Evolutionary conservation across 2,888 invertebrate species (phyloP), one percentile per base, ranked within the genome.

Genomic region (Eristalis intricaria): DNA sequence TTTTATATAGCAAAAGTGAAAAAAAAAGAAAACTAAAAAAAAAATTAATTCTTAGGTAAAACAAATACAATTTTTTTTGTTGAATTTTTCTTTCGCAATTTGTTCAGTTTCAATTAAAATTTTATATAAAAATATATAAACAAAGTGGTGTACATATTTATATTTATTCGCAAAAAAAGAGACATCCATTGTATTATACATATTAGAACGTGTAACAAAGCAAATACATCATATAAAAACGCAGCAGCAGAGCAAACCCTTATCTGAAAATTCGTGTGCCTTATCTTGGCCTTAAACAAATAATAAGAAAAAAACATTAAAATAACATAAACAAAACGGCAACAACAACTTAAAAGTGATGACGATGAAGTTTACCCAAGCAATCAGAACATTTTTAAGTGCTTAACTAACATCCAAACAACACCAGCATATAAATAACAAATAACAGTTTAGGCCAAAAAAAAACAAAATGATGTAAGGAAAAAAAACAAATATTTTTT

Each of bases 261-360:
- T 81, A 83, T 85, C 84, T 76, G 84, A 89, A 89, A 89, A 89
- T 84, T 89, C 89, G 88, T 89, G 90, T 90, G 90, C 90, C 90
- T 90, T 90, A 89, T 89, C 88, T 90, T 90, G 90, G 90, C 89
- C 90, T 89, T 90, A 89, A 85, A 82, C 86, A 89, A 89, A 64
- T 64, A 80, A 58, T 66, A 76, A 64, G 29, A 65, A 75, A 75
- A 70, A 23, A 29, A 70, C 50, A 22, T 15, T 26, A 68, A 68
- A 23, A 40, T 75, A 71, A 65, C 23, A 11, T 70, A n/a, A 65
- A 65, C 50, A 79, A 74, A 69, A 58, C 43, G 80, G 69, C 56
- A 82, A 77, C 66, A 82, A 60, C 50, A 80, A 88, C 80, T 70
- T 66, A 84, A 88, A 76, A 78, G 77, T 78, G 77, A 74, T 63